These are phyloP conservation scores for Escarpia spicata DNA, from an alignment of 2,888 invertebrate genomes.

Conservation along the genomic window DNA sequence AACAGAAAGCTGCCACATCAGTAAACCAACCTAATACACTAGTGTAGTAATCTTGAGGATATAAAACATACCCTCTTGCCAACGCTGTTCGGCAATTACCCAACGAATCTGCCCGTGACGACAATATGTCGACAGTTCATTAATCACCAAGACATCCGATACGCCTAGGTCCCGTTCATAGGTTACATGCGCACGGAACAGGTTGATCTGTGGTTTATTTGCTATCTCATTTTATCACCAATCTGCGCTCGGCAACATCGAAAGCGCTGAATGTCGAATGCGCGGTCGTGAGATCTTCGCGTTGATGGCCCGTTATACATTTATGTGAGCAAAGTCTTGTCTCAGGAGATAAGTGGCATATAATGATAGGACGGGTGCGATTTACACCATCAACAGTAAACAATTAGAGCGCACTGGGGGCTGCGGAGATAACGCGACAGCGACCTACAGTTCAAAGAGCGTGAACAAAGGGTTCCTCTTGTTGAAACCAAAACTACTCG, in stretches of 20 bases:
- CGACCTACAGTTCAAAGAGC: neutral
- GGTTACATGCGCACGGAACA: neutral
- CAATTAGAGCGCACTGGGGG: neutral
- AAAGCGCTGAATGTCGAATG: neutral
- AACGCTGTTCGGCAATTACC: neutral
- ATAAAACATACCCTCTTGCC: neutral
- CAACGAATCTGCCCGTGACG: neutral
- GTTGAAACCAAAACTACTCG: neutral
- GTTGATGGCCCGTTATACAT: neutral
- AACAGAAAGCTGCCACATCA: neutral
- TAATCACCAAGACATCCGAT: neutral
- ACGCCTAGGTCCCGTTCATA: neutral
- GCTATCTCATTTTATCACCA: neutral
- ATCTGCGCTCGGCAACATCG: neutral
- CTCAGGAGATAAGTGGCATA: neutral
- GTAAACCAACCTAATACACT: neutral
- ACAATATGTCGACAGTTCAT: neutral
- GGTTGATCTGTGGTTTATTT: neutral
- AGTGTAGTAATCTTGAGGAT: neutral
- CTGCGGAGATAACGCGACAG: neutral
- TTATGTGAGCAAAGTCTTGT: neutral
- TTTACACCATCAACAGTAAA: slow-evolving; percentile 13
- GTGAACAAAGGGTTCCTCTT: neutral
- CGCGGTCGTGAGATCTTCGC: neutral
- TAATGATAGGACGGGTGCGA: slow-evolving; percentile 11